These are phyloP conservation scores for Centroberyx gerrardi DNA, from an alignment of 2,797 vertebrate genomes.

Conservation along the genomic window DNA sequence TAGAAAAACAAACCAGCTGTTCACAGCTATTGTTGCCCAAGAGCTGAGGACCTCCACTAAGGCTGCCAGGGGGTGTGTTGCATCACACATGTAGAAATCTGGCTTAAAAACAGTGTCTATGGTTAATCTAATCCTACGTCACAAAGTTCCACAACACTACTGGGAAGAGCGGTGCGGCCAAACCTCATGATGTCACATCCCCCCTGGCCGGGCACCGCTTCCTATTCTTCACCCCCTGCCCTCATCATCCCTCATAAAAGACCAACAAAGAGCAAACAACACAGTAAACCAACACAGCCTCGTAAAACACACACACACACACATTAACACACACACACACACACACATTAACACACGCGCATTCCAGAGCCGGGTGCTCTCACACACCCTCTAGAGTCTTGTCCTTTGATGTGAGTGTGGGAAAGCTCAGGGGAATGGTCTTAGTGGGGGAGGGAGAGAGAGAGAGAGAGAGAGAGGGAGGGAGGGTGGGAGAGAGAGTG, in stretches of 20 bases:
- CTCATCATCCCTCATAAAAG: conserved; percentile 80
- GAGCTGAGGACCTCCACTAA: no score
- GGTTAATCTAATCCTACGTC: background rate
- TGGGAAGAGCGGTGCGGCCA: conserved; percentile 23
- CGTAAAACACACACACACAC: conserved; percentile 75
- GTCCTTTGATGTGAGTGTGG: conserved; percentile 86
- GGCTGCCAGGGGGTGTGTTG: no score
- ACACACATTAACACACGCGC: conserved; percentile 73
- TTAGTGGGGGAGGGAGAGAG: conserved; percentile 56
- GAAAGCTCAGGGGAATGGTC: conserved; percentile 83
- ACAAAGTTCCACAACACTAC: background rate
- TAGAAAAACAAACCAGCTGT: no score
- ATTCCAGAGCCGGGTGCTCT: conserved; percentile 84
- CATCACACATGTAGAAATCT: background rate
- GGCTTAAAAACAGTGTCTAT: background rate
- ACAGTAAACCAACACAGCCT: conserved; percentile 78
- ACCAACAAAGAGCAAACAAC: conserved; percentile 80
- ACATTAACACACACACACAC: conserved; percentile 61
- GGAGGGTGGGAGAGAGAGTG: background rate
- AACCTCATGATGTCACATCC: conserved; percentile 74
- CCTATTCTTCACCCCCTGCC: conserved; percentile 52
- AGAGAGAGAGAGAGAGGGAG: conserved; percentile 3
- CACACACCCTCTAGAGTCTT: conserved; percentile 79
- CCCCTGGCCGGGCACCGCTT: conserved; percentile 50
- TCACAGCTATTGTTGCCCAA: no score